These are phyloP conservation scores for Amphiprion ocellaris DNA, from an alignment of 2,113 vertebrate genomes.

Conservation along the genomic window DNA sequence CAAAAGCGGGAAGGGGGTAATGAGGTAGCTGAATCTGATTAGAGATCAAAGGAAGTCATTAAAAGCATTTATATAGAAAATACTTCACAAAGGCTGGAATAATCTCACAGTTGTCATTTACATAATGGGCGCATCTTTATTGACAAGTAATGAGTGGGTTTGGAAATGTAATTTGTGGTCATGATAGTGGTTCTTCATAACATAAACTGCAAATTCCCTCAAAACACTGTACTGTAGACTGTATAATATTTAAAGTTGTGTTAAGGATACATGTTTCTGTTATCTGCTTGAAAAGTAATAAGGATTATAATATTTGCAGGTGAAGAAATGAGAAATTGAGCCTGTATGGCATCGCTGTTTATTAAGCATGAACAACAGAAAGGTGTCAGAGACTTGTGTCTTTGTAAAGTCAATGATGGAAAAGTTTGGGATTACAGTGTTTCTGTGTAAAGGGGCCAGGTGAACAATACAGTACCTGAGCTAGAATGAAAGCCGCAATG, in stretches of 20 bases:
- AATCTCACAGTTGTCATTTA: conserved; percentile 6
- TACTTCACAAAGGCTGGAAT: not conserved
- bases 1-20: too few species aligned
- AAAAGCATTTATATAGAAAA: not conserved
- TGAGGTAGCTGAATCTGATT: too few species aligned
- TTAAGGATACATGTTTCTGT: not conserved
- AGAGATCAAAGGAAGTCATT: too few species aligned
- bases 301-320: not conserved
- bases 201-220: not conserved
- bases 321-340: not conserved
- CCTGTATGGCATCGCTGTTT: too few species aligned
- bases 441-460: conserved; percentile 29
- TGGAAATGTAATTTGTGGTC: not conserved
- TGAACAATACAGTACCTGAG: conserved; percentile 21
- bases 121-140: not conserved
- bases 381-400: not conserved
- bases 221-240: not conserved
- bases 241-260: too few species aligned
- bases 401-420: conserved; percentile 57
- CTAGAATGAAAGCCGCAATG: conserved; percentile 41
- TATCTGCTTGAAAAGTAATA: not conserved
- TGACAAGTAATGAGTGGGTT: not conserved
- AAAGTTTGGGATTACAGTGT: conserved; percentile 44
- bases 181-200: not conserved
- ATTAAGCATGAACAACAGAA: too few species aligned